Conservation (phyloP, 2,797 vertebrate genomes). For the Liparis tanakae region DNA sequence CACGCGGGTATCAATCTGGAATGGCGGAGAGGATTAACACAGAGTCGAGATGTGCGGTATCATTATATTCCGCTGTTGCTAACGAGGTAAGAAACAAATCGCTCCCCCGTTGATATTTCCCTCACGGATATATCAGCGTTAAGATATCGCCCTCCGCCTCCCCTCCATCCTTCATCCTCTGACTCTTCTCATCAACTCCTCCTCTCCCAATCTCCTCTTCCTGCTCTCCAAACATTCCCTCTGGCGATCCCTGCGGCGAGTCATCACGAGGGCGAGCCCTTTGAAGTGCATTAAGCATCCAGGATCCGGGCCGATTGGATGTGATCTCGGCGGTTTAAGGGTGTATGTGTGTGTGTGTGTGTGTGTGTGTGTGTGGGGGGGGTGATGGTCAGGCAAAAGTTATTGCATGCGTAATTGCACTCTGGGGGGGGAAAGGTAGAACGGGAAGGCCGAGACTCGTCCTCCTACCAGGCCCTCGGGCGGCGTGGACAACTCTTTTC, state of each 20-base stretch:
- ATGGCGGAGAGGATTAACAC: slow-evolving; percentile 53
- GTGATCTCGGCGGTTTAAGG: slow-evolving; percentile 66
- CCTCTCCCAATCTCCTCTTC: slow-evolving; percentile 33
- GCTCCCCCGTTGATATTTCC: slow-evolving; percentile 46
- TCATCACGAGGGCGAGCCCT: slow-evolving; percentile 61
- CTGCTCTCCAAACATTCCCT: slow-evolving; percentile 50
- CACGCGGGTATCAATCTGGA: slow-evolving; percentile 52
- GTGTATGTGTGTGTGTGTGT: no score
- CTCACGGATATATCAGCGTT: slow-evolving; percentile 46
- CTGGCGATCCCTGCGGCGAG: slow-evolving; percentile 56
- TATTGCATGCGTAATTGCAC: slow-evolving; percentile 71
- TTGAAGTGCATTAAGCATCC: slow-evolving; percentile 70
- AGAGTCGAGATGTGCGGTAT: slow-evolving; percentile 52
- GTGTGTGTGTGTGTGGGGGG: neutral
- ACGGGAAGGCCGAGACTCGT: slow-evolving; percentile 44
- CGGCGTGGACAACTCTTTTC: slow-evolving; percentile 44
- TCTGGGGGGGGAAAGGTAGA: slow-evolving; percentile 69
- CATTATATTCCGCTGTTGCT: slow-evolving; percentile 44
- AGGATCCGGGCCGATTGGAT: slow-evolving; percentile 66
- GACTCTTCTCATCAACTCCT: slow-evolving; percentile 43
- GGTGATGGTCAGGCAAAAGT: slow-evolving; percentile 47
- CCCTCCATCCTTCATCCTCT: slow-evolving; percentile 48
- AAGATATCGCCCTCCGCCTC: slow-evolving; percentile 21
- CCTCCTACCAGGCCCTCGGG: slow-evolving; percentile 59
- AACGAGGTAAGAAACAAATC: slow-evolving; percentile 27